Conservation (phyloP, 2,113 vertebrate genomes). For the Furnarius figulus region DNA sequence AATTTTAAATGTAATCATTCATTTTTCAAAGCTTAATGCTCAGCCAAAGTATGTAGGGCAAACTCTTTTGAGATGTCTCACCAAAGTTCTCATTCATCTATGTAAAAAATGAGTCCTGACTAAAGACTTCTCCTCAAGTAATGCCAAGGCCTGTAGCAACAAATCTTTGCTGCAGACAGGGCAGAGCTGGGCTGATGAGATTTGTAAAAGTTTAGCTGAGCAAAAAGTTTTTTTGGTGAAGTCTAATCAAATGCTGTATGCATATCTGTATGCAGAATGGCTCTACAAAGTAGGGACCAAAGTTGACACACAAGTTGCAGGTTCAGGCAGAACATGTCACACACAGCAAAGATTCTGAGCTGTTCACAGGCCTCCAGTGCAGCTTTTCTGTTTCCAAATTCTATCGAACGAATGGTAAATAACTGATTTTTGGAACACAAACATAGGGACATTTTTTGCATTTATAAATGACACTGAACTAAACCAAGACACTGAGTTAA, state of each 20-base stretch:
- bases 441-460: background rate
- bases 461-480: background rate
- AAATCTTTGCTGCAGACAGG: background rate
- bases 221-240: background rate
- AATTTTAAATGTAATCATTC: slow-evolving; percentile 1
- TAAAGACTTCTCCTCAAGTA: background rate
- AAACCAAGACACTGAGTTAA: background rate
- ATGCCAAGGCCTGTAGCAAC: background rate
- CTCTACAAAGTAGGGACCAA: background rate
- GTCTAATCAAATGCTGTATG: background rate
- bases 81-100: slow-evolving; percentile 6
- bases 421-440: slow-evolving; percentile 1
- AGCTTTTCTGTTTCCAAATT: slow-evolving; percentile 8
- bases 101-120: slow-evolving; percentile 14
- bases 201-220: background rate
- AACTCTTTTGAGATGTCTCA: background rate
- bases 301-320: background rate
- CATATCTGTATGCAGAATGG: background rate
- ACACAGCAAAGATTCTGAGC: background rate
- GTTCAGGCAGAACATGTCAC: background rate
- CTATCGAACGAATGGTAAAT: background rate
- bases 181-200: background rate
- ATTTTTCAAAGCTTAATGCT: slow-evolving; percentile 1
- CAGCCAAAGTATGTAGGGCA: background rate
- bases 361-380: background rate